phyloP scores from a whole-genome alignment of 2,888 invertebrate species.

The Pollenia amentaria region DNA sequence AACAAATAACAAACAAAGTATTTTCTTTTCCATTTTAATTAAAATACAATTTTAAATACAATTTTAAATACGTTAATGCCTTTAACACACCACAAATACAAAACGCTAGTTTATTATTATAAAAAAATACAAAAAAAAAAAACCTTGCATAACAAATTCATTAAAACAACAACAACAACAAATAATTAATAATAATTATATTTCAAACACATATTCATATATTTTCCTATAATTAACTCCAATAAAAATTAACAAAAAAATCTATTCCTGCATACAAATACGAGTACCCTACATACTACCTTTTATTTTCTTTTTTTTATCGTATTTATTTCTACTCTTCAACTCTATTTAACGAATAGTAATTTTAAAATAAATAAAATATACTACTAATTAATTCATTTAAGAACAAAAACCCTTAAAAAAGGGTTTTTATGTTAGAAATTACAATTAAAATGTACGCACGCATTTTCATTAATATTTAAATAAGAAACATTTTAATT shows the following conservation, averaged over 20 bases:
- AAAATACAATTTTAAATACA: slow-evolving; percentile 60
- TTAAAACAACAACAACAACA: slow-evolving; percentile 75
- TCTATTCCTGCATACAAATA: not conserved
- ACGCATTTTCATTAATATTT: slow-evolving; percentile 38
- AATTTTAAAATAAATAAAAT: slow-evolving; percentile 1
- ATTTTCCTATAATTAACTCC: slow-evolving; percentile 25
- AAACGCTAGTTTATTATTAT: slow-evolving; percentile 69
- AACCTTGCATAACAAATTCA: slow-evolving; percentile 85
- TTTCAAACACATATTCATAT: slow-evolving; percentile 20
- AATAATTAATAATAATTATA: not conserved
- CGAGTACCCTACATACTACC: too few species aligned
- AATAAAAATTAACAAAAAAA: slow-evolving; percentile 1
- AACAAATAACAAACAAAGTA: slow-evolving; percentile 41
- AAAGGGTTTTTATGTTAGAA: too few species aligned
- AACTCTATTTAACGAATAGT: slow-evolving; percentile 6
- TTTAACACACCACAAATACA: slow-evolving; percentile 68
- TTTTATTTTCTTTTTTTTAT: too few species aligned
- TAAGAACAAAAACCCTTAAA: not conserved
- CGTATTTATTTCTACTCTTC: not conserved
- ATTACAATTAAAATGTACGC: not conserved
- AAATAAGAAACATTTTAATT: not conserved
- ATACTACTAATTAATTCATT: not conserved
- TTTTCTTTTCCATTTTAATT: slow-evolving; percentile 64
- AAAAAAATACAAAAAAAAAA: slow-evolving; percentile 77
- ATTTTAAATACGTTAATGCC: slow-evolving; percentile 69